Evolutionary conservation across 2,888 invertebrate genomes (phyloP).

Genomic region (Eupithecia inturbata): DNA sequence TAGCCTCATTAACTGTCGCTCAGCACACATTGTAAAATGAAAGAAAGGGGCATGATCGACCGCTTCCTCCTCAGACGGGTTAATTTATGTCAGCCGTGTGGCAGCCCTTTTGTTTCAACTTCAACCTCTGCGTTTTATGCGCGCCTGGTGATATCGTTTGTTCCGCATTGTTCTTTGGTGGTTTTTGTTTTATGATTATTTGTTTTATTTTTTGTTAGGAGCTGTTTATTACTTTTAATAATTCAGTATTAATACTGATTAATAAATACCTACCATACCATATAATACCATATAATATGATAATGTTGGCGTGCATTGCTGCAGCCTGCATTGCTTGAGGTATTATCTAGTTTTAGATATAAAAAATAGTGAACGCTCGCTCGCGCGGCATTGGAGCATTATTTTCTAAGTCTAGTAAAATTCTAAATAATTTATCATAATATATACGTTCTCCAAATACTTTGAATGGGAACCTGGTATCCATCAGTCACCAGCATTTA

Average conservation of each 20-base stretch:
- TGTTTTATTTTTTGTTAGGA: constrained; percentile 47
- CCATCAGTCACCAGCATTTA: background rate
- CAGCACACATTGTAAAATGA: constrained; percentile 56
- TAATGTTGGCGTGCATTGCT: background rate
- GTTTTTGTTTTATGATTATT: constrained; percentile 61
- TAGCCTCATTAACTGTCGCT: constrained; percentile 46
- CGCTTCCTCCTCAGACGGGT: constrained; percentile 75
- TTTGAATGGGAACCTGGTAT: background rate
- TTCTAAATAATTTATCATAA: background rate
- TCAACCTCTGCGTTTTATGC: constrained; percentile 61
- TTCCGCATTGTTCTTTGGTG: constrained; percentile 52
- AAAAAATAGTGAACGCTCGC: background rate
- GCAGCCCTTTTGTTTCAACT: constrained; percentile 40
- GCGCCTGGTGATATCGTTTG: constrained; percentile 56
- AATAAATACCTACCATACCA: too few species aligned
- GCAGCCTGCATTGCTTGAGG: background rate
- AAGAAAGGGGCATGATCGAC: constrained; percentile 79
- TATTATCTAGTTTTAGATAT: background rate
- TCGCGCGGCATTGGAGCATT: background rate
- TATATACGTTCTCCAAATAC: background rate
- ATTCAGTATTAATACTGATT: too few species aligned
- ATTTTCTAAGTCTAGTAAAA: background rate
- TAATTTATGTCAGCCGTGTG: constrained; percentile 62
- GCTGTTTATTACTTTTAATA: constrained; percentile 13
- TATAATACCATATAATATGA: too few species aligned